Conservation (phyloP, 2,113 vertebrate genomes). For the Lampris incognitus region DNA sequence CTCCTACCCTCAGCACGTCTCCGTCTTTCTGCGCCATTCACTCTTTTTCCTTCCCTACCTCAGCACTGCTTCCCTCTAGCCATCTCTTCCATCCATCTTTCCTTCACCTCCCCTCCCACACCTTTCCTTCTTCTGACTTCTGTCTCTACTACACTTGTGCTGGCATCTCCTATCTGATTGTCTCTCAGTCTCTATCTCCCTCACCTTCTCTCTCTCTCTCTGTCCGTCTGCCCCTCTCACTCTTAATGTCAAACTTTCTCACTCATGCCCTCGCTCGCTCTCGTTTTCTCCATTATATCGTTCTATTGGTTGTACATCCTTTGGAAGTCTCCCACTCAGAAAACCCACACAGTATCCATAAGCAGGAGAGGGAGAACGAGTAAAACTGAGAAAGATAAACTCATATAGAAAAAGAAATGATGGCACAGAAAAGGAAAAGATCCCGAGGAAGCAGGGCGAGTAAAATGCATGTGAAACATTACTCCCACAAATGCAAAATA, state of each 20-base stretch:
- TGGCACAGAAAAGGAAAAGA: no score
- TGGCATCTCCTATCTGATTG: no score
- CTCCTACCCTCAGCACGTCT: conserved; percentile 52
- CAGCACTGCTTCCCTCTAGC: conserved; percentile 25
- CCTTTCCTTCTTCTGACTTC: neutral
- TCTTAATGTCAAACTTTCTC: conserved; percentile 36
- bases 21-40: conserved; percentile 30
- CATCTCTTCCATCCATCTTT: conserved; percentile 19
- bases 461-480: neutral
- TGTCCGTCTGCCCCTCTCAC: neutral
- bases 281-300: no score
- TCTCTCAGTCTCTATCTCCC: conserved; percentile 11
- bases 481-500: neutral
- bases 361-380: conserved; percentile 41
- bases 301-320: conserved; percentile 41
- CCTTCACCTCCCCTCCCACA: neutral
- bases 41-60: conserved; percentile 37
- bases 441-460: no score
- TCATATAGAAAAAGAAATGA: no score
- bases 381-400: conserved; percentile 28
- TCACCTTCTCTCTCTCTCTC: conserved; percentile 11
- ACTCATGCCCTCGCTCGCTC: no score
- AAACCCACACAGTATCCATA: conserved; percentile 71
- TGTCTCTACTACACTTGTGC: conserved; percentile 5
- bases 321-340: conserved; percentile 68